Base-by-base conservation (phyloP, 2,888 invertebrate species). In the Vannuccia rotundouncinata region DNA sequence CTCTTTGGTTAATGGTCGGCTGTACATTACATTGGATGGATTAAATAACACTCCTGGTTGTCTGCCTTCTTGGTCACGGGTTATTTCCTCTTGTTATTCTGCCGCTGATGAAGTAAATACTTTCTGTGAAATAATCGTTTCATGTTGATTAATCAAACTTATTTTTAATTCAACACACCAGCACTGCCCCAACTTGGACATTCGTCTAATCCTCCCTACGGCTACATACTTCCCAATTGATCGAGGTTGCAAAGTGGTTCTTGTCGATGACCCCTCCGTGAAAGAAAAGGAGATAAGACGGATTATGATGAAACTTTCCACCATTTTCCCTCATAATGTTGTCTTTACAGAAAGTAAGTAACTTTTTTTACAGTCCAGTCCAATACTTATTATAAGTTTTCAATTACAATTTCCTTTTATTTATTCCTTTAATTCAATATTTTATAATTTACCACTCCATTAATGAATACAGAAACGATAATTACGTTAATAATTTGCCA, bases 131-230 rank as follows among this genome's bases (percentile, higher is more conserved):
- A n/a, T n/a, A n/a, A n/a, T n/a, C n/a, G n/a, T n/a, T n/a, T n/a
- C n/a, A n/a, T n/a, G n/a, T n/a, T n/a, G n/a, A n/a, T n/a, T n/a
- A n/a, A n/a, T n/a, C n/a, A n/a, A n/a, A n/a, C n/a, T n/a, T n/a
- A n/a, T n/a, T n/a, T n/a, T n/a, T n/a, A n/a, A n/a, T n/a, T n/a
- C n/a, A n/a, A n/a, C n/a, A n/a, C n/a, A n/a, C 10, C 59, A 77
- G 77, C 5, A 5, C 2, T 77, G 77, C 22, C 77, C 77, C 1
- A 13, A 77, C 17, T 29, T 77, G 5, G 77, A 77, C 77, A 45
- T 77, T 2, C 31, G 77, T 22, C 59, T 77, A 5, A 5, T 77
- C 1, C 22, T 77, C 5, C 77, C 77, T 5, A 31, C 66, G 2
- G 22, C 13, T 5, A 22, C 66, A 5, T 27, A 66, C 2, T 5